Conservation (phyloP, 2,888 invertebrate genomes). For the Trypoxylon attenuatum region DNA sequence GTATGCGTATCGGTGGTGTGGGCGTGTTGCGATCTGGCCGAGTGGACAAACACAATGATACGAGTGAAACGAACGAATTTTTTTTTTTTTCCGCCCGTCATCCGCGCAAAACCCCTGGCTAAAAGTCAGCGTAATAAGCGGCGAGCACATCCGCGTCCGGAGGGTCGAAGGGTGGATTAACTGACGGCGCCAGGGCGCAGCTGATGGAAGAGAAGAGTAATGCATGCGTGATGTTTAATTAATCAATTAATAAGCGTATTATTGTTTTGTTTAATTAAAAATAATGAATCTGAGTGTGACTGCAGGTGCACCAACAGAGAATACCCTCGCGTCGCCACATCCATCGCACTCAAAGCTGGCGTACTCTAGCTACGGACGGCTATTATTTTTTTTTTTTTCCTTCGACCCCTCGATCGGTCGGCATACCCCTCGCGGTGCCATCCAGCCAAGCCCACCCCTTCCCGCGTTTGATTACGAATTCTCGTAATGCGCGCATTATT, state of each 20-base stretch:
- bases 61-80: conserved; percentile 35
- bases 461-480: conserved; percentile 54
- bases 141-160: conserved; percentile 14
- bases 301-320: conserved; percentile 13
- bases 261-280: conserved; percentile 66
- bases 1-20: conserved; percentile 36
- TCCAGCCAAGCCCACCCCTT: conserved; percentile 1
- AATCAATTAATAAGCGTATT: conserved; percentile 66
- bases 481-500: conserved; percentile 56
- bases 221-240: conserved; percentile 59
- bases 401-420: conserved; percentile 7
- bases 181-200: conserved; percentile 29
- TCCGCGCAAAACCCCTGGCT: conserved; percentile 21
- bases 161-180: conserved; percentile 51
- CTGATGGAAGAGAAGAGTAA: conserved; percentile 52
- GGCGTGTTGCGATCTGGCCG: conserved; percentile 35
- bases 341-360: too few species aligned
- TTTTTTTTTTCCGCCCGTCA: neutral
- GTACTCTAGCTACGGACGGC: too few species aligned
- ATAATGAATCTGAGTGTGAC: conserved; percentile 61
- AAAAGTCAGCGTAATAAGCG: conserved; percentile 52
- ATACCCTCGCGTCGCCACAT: conserved; percentile 14
- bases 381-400: conserved; percentile 37
- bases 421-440: neutral
- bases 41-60: conserved; percentile 20